Evolutionary conservation across 2,797 vertebrate genomes (phyloP), one percentile per base, ranked within the genome.

Genomic region (Lithobates sylvaticus): DNA sequence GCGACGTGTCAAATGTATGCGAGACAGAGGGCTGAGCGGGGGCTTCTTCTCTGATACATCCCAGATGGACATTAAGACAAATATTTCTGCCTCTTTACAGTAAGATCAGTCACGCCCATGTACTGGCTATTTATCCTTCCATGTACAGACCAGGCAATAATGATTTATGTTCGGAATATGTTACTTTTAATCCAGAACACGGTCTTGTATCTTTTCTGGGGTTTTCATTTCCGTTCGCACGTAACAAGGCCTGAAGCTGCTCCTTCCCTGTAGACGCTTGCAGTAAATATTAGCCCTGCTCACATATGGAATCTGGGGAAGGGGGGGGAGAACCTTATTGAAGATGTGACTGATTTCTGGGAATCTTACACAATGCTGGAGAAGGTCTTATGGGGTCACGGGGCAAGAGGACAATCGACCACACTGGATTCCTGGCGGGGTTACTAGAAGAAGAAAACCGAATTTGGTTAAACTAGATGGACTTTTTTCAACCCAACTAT

Each of bases 51-150:
- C 39, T 87, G 80, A 87, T 87, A 78, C 23, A 83, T 78, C 67
- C 85, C 85, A 87, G 85, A 87, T 87, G 80, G 80, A 83, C 75
- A 71, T 73, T 71, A 77, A 47, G 64, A 65, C 73, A 83, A 87
- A 87, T 83, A 87, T 54, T 73, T 83, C 80, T 71, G 23, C 67
- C n/a, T 67, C 54, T 83, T 83, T 82, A 73, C 50, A 61, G 79
- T 44, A 72, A 58, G 61, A 78, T 81, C 36, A 3, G 68, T 78
- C 68, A 76, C 85, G 64, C 85, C 85, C 74, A 72, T 77, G 54
- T 64, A 76, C 78, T 16, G 54, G 18, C 9, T 21, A 76, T 76
- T 77, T 70, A 47, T 47, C 34, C 9, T 72, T 65, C 72, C 69
- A 76, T 47, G 67, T 26, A 74, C 74, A 71, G 74, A 44, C 72